Evolutionary conservation across 2,888 invertebrate genomes (phyloP).

Genomic region (Clusia tigrina): DNA sequence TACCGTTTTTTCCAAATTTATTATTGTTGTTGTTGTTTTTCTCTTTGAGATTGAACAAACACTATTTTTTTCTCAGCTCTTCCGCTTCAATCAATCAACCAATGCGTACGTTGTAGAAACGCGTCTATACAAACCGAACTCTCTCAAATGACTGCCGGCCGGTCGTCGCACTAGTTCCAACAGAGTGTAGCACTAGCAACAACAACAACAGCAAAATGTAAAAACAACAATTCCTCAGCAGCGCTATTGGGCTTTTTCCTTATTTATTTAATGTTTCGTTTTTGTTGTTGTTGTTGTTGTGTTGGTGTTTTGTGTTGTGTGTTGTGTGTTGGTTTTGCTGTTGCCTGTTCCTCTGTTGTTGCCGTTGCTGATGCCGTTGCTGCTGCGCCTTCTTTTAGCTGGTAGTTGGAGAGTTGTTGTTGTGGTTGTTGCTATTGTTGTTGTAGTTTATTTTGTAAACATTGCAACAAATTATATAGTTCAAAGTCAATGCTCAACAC

Average conservation of each 20-base stretch:
- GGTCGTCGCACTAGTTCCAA: not conserved
- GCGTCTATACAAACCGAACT: slow-evolving; percentile 40
- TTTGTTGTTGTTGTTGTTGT: not conserved
- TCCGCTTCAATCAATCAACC: no score
- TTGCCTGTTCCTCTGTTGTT: slow-evolving; percentile 7
- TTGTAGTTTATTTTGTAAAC: slow-evolving; percentile 56
- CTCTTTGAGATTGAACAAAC: no score
- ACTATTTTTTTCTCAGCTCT: no score
- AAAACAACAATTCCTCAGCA: slow-evolving; percentile 49
- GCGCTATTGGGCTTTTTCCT: not conserved
- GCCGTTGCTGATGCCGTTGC: slow-evolving; percentile 39
- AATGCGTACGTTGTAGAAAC: no score
- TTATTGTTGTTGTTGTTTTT: no score
- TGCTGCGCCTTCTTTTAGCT: slow-evolving; percentile 36
- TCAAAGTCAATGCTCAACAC: slow-evolving; percentile 51
- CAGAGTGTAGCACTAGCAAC: not conserved
- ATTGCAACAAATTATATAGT: slow-evolving; percentile 43
- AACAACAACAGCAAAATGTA: slow-evolving; percentile 31
- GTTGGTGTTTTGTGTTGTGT: not conserved
- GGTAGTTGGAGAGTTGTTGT: no score
- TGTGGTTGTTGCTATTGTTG: slow-evolving; percentile 31
- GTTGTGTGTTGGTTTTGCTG: slow-evolving; percentile 20
- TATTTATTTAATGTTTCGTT: not conserved
- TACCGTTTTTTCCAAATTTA: no score
- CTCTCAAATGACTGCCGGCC: slow-evolving; percentile 52